phyloP scores from a whole-genome alignment of 2,113 vertebrate genomes.

The Astur gentilis region DNA sequence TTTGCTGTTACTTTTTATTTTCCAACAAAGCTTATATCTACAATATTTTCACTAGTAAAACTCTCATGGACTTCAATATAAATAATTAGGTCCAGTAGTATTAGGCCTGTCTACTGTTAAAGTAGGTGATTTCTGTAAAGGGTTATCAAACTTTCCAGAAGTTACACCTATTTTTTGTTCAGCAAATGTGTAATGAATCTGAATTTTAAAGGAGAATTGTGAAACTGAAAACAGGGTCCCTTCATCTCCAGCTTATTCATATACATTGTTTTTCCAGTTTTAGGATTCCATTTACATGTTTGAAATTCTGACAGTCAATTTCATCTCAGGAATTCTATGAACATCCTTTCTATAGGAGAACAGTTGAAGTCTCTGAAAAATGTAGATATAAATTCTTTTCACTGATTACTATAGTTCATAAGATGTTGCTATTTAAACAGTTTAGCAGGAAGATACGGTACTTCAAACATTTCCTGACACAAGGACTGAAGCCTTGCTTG shows the following conservation, averaged over 20 bases:
- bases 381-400: background rate
- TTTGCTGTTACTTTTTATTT: background rate
- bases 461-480: conserved; percentile 35
- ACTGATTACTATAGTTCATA: background rate
- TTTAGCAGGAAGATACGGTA: conserved; percentile 3
- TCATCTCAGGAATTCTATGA: background rate
- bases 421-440: conserved; percentile 22
- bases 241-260: background rate
- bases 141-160: background rate
- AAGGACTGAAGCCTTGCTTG: conserved; percentile 21
- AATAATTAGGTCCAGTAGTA: background rate
- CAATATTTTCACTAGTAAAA: background rate
- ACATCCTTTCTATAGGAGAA: background rate
- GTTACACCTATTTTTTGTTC: background rate
- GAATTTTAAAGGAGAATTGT: background rate
- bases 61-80: background rate
- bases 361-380: background rate
- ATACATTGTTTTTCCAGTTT: background rate
- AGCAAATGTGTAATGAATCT: background rate
- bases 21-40: background rate
- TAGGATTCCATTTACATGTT: background rate
- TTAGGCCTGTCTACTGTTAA: background rate
- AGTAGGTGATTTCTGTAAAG: background rate
- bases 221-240: background rate
- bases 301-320: background rate